Evolutionary conservation across 2,888 invertebrate genomes (phyloP).

Genomic region (Erynnis tages): DNA sequence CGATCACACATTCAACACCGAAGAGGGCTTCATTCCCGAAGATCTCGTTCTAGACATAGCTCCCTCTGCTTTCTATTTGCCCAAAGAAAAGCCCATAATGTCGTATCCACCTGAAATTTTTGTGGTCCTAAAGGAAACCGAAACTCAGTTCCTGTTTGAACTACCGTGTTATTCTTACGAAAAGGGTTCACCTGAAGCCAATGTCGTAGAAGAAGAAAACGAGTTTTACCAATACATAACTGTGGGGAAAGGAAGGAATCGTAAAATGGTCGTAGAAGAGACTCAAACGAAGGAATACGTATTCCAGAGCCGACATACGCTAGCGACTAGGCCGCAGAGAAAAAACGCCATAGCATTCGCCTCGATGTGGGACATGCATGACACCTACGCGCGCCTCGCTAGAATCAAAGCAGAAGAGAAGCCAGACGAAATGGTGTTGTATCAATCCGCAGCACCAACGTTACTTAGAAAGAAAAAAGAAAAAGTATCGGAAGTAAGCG

Average conservation of each 20-base stretch:
- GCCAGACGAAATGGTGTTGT: constrained; percentile 73
- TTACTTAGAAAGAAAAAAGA: constrained; percentile 56
- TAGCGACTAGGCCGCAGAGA: constrained; percentile 77
- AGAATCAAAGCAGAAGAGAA: constrained; percentile 46
- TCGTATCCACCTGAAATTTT: constrained; percentile 81
- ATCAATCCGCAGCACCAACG: constrained; percentile 58
- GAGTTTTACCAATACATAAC: constrained; percentile 85
- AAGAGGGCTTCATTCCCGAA: constrained; percentile 50
- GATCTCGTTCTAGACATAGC: constrained; percentile 54
- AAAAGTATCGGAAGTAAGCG: constrained; percentile 28
- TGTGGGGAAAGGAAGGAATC: constrained; percentile 84
- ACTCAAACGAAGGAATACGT: constrained; percentile 85
- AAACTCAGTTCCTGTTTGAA: constrained; percentile 84
- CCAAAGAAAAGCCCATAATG: constrained; percentile 52
- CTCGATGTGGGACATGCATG: constrained; percentile 90
- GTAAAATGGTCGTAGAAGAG: constrained; percentile 85
- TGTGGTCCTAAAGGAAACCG: constrained; percentile 85
- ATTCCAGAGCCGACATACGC: constrained; percentile 84
- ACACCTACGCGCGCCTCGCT: constrained; percentile 82
- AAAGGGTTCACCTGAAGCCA: constrained; percentile 81
- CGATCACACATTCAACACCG: constrained; percentile 72
- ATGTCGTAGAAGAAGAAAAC: constrained; percentile 82
- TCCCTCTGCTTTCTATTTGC: constrained; percentile 68
- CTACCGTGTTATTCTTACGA: constrained; percentile 83
- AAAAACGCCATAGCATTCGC: constrained; percentile 84